Base-by-base conservation (phyloP, 1,140 invertebrate genomes). In the Aradophagus sp. region DNA sequence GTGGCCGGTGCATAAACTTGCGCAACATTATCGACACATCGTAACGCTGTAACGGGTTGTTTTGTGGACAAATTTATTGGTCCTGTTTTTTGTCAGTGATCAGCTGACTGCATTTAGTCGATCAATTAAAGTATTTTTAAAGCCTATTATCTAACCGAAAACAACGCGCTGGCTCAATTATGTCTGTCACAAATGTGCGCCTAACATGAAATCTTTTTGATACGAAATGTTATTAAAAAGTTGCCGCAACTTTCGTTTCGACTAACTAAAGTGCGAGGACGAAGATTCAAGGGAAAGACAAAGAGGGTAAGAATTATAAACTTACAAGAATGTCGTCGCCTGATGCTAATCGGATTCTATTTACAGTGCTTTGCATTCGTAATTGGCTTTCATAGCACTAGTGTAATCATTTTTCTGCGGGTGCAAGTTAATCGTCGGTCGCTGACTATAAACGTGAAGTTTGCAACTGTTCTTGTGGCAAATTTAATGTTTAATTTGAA, bases 221-320 rank as follows among this genome's bases (percentile, higher is more conserved):
- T 50, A 69, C 42, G 48, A 69, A 61, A 58, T 61, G 65, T 69
- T 58, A 27, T 36, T 44, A 65, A 61, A 65, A 65, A 69, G 38
- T 74, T 73, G 17, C 7, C 19, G 19, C 26, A 62, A 39, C 52
- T 59, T 58, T 56, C 32, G 19, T 53, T 58, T 53, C n/a, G 53
- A 62, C 38, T 45, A 62, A 11, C 29, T 45, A 38, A 63, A 27
- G 42, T 67, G 67, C 59, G 31, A n/a, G 20, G 8, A 23, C 14
- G 47, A 16, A 14, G 42, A 31, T 15, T 7, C 32, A 13, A 35
- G 13, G 29, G 55, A 23, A 27, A 47, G 41, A 15, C 34, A 39
- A 13, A 61, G 27, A 29, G 11, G 42, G 8, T 16, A 31, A 35
- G 23, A 41, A 35, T 61, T 55, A 68, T 68, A 42, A 58, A 58